These are phyloP conservation scores for Tromatobia lineatoria DNA, from an alignment of 2,888 invertebrate species.

Conservation along the genomic window DNA sequence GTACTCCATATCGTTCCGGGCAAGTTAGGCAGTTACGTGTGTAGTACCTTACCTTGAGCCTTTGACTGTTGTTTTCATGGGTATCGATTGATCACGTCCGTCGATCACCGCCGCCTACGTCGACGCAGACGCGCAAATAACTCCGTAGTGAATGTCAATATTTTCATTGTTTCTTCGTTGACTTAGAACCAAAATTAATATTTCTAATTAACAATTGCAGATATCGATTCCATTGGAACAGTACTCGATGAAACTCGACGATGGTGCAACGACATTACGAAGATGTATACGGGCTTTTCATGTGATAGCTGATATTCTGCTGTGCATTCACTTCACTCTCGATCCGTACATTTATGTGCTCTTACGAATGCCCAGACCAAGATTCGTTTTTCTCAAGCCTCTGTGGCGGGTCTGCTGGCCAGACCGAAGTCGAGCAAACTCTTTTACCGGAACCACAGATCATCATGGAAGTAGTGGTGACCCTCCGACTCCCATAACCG, in stretches of 20 bases:
- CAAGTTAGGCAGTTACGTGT: neutral
- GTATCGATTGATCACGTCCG: neutral
- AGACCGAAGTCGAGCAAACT: slow-evolving; percentile 79
- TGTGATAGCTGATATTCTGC: slow-evolving; percentile 90
- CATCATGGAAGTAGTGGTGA: slow-evolving; percentile 82
- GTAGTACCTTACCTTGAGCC: neutral
- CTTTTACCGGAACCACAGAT: slow-evolving; percentile 82
- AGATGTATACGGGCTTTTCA: slow-evolving; percentile 85
- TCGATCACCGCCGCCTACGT: neutral
- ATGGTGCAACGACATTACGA: slow-evolving; percentile 65
- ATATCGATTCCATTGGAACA: slow-evolving; percentile 89
- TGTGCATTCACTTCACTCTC: slow-evolving; percentile 93
- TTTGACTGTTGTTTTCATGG: neutral
- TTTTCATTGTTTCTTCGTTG: neutral
- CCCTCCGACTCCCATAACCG: slow-evolving; percentile 84
- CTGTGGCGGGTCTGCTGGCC: slow-evolving; percentile 82
- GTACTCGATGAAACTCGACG: slow-evolving; percentile 77
- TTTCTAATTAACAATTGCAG: slow-evolving; percentile 82
- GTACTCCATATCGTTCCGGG: neutral
- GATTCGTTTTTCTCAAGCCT: slow-evolving; percentile 81
- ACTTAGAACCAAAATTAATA: slow-evolving; percentile 16
- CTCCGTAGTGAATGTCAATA: neutral
- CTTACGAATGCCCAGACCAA: slow-evolving; percentile 86
- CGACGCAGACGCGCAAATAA: neutral
- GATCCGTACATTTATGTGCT: slow-evolving; percentile 95